Percentiles rank a stretch among this genome's conserved stretches.
Conservation (phyloP, 2,888 invertebrate genomes). For the Acleris cristana region DNA sequence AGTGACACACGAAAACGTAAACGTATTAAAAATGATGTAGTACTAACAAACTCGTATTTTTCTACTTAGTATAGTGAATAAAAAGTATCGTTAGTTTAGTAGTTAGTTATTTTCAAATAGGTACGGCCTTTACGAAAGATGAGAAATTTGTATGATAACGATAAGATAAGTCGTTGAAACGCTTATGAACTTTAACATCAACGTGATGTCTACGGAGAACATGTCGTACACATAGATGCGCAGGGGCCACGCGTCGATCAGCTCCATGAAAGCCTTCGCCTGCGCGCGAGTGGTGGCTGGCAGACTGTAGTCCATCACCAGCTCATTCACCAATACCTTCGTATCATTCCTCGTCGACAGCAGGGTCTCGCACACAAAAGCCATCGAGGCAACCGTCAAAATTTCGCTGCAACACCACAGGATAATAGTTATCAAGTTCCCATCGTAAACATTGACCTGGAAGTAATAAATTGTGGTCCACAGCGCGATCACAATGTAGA, state of each 20-base stretch:
- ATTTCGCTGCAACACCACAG: slow-evolving; percentile 55
- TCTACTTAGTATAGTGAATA: too few relatives aligned
- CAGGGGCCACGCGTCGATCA: slow-evolving; percentile 64
- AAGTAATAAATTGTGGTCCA: slow-evolving; percentile 59
- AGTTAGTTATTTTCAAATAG: too few relatives aligned
- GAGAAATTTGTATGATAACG: slow-evolving; percentile 36
- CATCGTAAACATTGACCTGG: slow-evolving; percentile 44
- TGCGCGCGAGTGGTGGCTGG: slow-evolving; percentile 60
- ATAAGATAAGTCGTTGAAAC: slow-evolving; percentile 35
- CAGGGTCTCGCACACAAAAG: slow-evolving; percentile 58
- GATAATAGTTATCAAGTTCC: slow-evolving; percentile 48
- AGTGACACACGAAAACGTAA: too few relatives aligned
- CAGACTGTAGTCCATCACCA: slow-evolving; percentile 66
- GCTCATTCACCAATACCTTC: slow-evolving; percentile 60
- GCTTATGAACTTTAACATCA: slow-evolving; percentile 37
- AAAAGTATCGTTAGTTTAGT: too few relatives aligned
- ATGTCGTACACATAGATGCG: slow-evolving; percentile 38
- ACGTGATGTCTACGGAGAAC: slow-evolving; percentile 33
- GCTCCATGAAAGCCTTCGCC: slow-evolving; percentile 66
- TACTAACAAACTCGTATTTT: too few relatives aligned
- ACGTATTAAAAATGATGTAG: too few relatives aligned
- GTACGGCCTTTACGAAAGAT: neutral
- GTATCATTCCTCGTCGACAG: slow-evolving; percentile 53
- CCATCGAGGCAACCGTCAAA: slow-evolving; percentile 53
- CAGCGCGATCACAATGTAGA: slow-evolving; percentile 59